Conservation (phyloP, 2,113 vertebrate species). For the Melanostigma gelatinosum region DNA sequence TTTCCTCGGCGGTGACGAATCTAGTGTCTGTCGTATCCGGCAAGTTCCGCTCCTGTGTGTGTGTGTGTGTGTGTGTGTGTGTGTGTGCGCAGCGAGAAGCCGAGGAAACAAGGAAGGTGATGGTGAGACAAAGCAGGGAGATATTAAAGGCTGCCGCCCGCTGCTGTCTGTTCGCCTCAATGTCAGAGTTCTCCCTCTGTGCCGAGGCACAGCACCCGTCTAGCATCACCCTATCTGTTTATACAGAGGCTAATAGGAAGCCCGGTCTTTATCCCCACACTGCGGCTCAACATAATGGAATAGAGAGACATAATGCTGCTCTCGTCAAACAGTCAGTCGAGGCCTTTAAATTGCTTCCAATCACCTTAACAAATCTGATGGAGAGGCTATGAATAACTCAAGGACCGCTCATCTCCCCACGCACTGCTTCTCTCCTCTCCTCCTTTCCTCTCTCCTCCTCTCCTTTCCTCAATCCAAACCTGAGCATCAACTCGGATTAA, state of each 20-base stretch:
- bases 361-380: conserved; percentile 81
- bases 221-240: conserved; percentile 72
- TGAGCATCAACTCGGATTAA: conserved; percentile 42
- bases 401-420: conserved; percentile 51
- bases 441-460: conserved; percentile 21
- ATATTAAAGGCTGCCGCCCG: conserved; percentile 20
- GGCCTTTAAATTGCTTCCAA: conserved; percentile 80
- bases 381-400: conserved; percentile 80
- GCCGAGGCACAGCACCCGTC: conserved; percentile 48
- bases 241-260: conserved; percentile 74
- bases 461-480: conserved; percentile 17
- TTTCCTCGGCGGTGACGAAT: background rate
- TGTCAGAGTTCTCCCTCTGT: conserved; percentile 62
- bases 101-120: conserved; percentile 31
- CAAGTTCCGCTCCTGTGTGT: background rate
- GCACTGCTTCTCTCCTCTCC: conserved; percentile 28
- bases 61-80: no score
- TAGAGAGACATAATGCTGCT: conserved; percentile 76
- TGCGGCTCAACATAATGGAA: conserved; percentile 76
- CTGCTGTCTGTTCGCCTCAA: conserved; percentile 56
- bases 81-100: conserved; percentile 13
- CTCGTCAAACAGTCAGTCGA: conserved; percentile 76
- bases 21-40: background rate
- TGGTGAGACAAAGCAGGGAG: conserved; percentile 48
- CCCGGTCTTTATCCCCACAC: conserved; percentile 74